Conservation (phyloP, 2,888 invertebrate genomes). For the Aphelenchoides bicaudatus region DNA sequence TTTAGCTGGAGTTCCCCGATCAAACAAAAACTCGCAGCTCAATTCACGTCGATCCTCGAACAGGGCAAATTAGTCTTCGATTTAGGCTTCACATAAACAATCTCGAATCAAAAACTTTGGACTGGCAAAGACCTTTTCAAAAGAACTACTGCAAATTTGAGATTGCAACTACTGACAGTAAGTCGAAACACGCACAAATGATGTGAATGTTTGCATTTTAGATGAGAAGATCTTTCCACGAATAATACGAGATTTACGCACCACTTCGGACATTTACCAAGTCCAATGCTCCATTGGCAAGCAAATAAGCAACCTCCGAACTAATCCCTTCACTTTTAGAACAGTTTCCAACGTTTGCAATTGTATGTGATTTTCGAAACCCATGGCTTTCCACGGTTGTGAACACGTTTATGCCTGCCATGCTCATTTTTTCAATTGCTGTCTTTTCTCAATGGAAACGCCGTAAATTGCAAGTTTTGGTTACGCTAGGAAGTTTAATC, state of each 20-base stretch:
- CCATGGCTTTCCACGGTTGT: slow-evolving; percentile 48
- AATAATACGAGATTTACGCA: slow-evolving; percentile 41
- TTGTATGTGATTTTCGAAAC: slow-evolving; percentile 38
- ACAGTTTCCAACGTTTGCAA: slow-evolving; percentile 40
- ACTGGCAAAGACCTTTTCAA: slow-evolving; percentile 57
- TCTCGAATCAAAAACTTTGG: slow-evolving; percentile 35
- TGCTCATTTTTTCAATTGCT: slow-evolving; percentile 49
- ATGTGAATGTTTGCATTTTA: slow-evolving; percentile 20
- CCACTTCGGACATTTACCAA: slow-evolving; percentile 28
- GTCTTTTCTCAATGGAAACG: slow-evolving; percentile 56
- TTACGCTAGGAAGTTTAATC: slow-evolving; percentile 44
- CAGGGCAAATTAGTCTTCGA: slow-evolving; percentile 3
- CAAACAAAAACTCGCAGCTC: slow-evolving; percentile 6
- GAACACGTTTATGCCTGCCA: slow-evolving; percentile 47
- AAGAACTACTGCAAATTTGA: slow-evolving; percentile 39
- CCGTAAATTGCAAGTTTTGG: slow-evolving; percentile 51
- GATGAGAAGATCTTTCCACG: slow-evolving; percentile 41
- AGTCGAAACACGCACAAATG: slow-evolving; percentile 3
- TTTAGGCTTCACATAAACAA: slow-evolving; percentile 31
- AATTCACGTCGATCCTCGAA: slow-evolving; percentile 21
- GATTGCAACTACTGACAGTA: slow-evolving; percentile 42
- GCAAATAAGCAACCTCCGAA: not conserved
- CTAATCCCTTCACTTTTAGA: slow-evolving; percentile 26
- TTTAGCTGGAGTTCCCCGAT: slow-evolving; percentile 2
- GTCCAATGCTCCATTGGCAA: slow-evolving; percentile 24